These are phyloP conservation scores for Platyscapa corneri DNA, from an alignment of 1,140 invertebrate species.

Conservation along the genomic window DNA sequence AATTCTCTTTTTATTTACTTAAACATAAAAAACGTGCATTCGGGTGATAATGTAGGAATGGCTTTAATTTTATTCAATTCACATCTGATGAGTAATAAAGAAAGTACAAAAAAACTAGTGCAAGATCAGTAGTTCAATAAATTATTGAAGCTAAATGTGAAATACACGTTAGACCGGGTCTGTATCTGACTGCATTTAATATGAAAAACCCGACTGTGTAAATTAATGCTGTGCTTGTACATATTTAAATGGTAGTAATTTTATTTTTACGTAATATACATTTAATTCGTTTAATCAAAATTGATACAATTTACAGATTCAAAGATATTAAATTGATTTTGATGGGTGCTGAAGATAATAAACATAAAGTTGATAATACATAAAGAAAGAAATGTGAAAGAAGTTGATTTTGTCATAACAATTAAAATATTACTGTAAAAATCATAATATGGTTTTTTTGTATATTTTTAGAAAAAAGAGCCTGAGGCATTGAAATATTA, in stretches of 20 bases:
- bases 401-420: too few relatives aligned
- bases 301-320: background rate
- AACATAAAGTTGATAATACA: too few relatives aligned
- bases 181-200: background rate
- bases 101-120: background rate
- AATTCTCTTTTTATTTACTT: background rate
- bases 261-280: background rate
- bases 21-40: too few relatives aligned
- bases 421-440: too few relatives aligned
- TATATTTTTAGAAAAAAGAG: too few relatives aligned
- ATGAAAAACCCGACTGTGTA: background rate
- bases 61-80: background rate
- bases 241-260: background rate
- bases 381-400: too few relatives aligned
- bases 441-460: too few relatives aligned
- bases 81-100: background rate
- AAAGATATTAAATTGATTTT: too few relatives aligned
- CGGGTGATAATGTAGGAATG: too few relatives aligned
- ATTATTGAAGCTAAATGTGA: background rate
- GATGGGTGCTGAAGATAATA: too few relatives aligned
- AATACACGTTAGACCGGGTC: background rate
- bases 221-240: background rate
- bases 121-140: background rate
- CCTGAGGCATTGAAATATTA: too few relatives aligned
- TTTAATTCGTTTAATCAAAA: too few relatives aligned